Evolutionary conservation across 2,888 invertebrate genomes (phyloP).

Genomic region (Sussaba pulchella): DNA sequence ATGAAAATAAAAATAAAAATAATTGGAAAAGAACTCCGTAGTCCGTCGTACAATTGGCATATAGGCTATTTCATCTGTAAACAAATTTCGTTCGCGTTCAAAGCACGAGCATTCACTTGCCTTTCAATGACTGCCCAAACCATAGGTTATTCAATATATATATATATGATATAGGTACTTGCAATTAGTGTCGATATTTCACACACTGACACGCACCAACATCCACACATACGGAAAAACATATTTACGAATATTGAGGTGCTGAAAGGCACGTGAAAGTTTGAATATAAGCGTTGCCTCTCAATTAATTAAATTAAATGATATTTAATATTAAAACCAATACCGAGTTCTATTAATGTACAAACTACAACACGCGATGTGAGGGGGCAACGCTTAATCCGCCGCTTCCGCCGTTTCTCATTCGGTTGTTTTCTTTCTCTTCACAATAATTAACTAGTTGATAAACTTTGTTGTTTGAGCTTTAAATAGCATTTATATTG

Average conservation of each 20-base stretch:
- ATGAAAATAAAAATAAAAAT: too few species aligned
- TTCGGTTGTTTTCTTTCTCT: constrained; percentile 75
- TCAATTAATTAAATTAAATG: constrained; percentile 41
- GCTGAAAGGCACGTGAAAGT: constrained; percentile 56
- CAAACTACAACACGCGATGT: constrained; percentile 72
- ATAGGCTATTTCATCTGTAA: constrained; percentile 43
- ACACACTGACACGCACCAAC: too few species aligned
- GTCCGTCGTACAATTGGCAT: too few species aligned
- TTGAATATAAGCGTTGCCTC: constrained; percentile 28
- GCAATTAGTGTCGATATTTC: constrained; percentile 23
- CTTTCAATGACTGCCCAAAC: constrained; percentile 32
- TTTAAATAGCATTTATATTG: constrained; percentile 84
- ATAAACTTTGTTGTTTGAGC: constrained; percentile 84
- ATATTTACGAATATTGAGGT: not conserved
- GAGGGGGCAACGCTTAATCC: constrained; percentile 72
- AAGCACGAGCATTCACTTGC: constrained; percentile 51
- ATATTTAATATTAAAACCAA: too few species aligned
- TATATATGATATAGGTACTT: constrained; percentile 24
- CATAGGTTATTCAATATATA: constrained; percentile 23
- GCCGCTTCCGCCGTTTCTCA: constrained; percentile 75
- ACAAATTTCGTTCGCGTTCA: constrained; percentile 5
- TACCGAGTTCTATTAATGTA: constrained; percentile 15
- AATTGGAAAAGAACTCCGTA: too few species aligned
- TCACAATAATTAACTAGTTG: constrained; percentile 83
- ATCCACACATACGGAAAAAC: not conserved